Evolutionary conservation across 2,797 vertebrate species (phyloP), one percentile per base, ranked within the genome.

Genomic region (Coregonus suidteri): DNA sequence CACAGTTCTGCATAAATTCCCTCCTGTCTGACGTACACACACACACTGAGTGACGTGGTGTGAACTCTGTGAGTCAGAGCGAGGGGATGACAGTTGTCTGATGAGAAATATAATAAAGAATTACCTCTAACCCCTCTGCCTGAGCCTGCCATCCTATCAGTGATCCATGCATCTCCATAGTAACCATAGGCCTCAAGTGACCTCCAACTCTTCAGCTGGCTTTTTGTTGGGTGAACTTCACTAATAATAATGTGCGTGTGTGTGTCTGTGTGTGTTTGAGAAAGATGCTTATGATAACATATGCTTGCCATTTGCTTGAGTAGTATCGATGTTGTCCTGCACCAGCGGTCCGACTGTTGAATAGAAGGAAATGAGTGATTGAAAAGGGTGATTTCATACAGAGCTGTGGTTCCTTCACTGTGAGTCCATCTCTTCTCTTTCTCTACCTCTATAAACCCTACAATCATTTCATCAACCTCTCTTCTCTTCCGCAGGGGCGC

Each of bases 391-490:
- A 89, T 90, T 90, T 76, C 79, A 71, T 70, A 77, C 62, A 67
- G 69, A 75, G 82, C 51, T 71, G 75, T 78, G 37, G 59, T 77
- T 71, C 71, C 80, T 79, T 82, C 68, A 82, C 16, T 51, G 84
- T 79, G 6, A 80, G 70, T 71, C 65, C 30, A 51, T 37, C 65
- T 73, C 53, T 82, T 14, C 67, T 41, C 66, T 75, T 79, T 80
- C 78, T 80, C 70, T 73, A 67, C 81, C 71, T 88, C 80, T 78
- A 20, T 82, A 65, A 88, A 86, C 75, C 73, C 89, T 81, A 81
- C 72, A 89, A 90, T 93, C 86, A 92, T 91, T 92, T 93, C 89
- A 94, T 94, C 92, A 93, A 85, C 51, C 4, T 35, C 90, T 85
- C 85, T 94, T 94, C 86, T 93, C 82, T 73, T n/a, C 68, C 75